Base-by-base conservation (phyloP, 2,113 vertebrate genomes). In the Amphiprion ocellaris region DNA sequence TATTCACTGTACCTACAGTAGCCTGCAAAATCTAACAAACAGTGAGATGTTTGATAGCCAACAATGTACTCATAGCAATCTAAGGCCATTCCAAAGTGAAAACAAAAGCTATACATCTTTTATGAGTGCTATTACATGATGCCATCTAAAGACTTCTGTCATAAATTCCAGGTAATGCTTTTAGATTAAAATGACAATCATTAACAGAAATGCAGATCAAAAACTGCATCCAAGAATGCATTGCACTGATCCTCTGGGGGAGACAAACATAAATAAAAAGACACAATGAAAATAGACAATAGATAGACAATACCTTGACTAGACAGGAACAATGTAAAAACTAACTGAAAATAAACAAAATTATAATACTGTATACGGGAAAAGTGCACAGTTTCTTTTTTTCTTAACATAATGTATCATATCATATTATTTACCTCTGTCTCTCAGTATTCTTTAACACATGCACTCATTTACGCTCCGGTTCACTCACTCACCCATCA, bases 201-300 rank as follows among this genome's bases (percentile, higher is more conserved):
- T 56, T 49, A 59, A 89, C 58, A 77, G 56, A 78, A 69, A 86
- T 77, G 89, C 77, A 93, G 76, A 84, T 14, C 33, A 56, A 74
- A 85, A 87, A 88, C 90, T 87, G 84, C 85, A 92, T 74, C 72
- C 39, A 63, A 65, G 41, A 93, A 90, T 82, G 77, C 84, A 94
- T 96, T 96, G 95, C 95, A 96, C 96, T 91, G 90, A 83, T 95
- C 95, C 95, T 95, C 91, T 81, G 92, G 90, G 26, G 92, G 81
- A 88, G 89, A 91, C 91, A 85, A 70, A 90, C 83, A 95, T 95
- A 95, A 97, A 96, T 96, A 89, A 77, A 84, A 66, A 74, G 33
- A 66, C 50, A 81, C 19, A 68, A 77, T 69, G 26, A 79, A 77
- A 79, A 82, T 15, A 87, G 65, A 84, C 68, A 83, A 74, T 46